Evolutionary conservation across 37 sponge, comb jelly and placozoan species (phyloP), one percentile per base, ranked within the genome.

Genomic region (Ephydatia muelleri): DNA sequence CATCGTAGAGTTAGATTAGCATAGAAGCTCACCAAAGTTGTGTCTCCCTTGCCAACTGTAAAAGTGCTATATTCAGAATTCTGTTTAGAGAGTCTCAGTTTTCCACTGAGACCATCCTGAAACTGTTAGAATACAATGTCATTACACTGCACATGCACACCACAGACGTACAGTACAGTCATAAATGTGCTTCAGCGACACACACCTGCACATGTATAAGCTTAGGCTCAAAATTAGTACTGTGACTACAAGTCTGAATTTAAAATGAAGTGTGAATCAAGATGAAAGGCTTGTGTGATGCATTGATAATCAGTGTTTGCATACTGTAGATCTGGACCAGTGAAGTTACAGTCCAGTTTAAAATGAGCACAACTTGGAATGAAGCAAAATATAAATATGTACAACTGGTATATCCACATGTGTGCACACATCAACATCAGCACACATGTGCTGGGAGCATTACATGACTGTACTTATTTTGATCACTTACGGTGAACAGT

Each of bases 41-140:
- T 36, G 26, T 33, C 9, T 5, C 36, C 77, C 9, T 65, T 23
- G 21, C 65, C 47, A 27, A 80, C 36, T 12, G 76, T 30, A 68
- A 90, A 81, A 16, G 40, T 70, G 5, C 19, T 38, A 27, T 90
- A 81, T 35, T 81, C 76, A 21, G 75, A 49, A 23, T 57, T 64
- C 22, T 85, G 38, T 29, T 76, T 80, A 12, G 43, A n/a, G 23
- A 90, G 49, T 22, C 6, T 48, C 29, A 90, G 68, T 37, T 77
- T 85, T 21, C 86, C 91, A 48, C 49, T 77, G 38, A 82, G 34
- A 25, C 65, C 39, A 22, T 79, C 81, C 3, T 49, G 25, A 0
- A 57, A 29, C 21, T 67, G 38, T 84, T 83, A 84, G 36, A 76
- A 29, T 2, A 48, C 68, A 40, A 38, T 38, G 34, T 28, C 71